These are phyloP conservation scores for Stegostoma tigrinum DNA, from an alignment of 2,113 vertebrate genomes.

Conservation along the genomic window DNA sequence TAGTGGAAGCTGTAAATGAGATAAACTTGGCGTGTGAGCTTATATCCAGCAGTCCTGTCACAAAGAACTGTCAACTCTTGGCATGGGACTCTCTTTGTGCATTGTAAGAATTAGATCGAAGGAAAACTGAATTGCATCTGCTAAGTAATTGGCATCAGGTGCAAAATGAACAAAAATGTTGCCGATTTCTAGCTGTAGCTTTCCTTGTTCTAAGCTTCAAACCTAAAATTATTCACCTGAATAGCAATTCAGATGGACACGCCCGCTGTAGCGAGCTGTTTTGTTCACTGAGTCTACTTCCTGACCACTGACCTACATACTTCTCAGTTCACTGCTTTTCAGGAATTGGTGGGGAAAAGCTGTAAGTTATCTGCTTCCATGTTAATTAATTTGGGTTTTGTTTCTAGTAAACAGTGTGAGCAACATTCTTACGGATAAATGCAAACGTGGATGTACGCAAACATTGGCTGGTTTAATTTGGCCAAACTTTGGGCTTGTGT, in stretches of 20 bases:
- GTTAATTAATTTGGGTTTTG: no score
- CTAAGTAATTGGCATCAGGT: not conserved
- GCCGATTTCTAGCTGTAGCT: not conserved
- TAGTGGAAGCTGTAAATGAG: not conserved
- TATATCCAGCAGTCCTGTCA: not conserved
- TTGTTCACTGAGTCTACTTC: not conserved
- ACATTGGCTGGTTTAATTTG: not conserved
- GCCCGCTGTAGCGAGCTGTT: not conserved
- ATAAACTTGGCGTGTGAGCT: conserved; percentile 15
- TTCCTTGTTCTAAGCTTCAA: not conserved
- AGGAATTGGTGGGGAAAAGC: not conserved
- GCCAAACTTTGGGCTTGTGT: not conserved
- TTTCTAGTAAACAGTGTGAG: no score
- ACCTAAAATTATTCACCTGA: not conserved
- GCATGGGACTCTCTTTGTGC: not conserved
- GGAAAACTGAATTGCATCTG: not conserved
- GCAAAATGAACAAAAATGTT: not conserved
- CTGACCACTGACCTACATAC: not conserved
- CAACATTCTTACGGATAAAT: no score
- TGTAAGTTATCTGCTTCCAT: no score
- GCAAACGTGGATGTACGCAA: not conserved
- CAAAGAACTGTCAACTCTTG: not conserved
- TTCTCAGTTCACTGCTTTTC: not conserved
- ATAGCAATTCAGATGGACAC: not conserved
- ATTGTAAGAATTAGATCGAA: conserved; percentile 4